Base-by-base conservation (phyloP, 2,113 vertebrate genomes). In the Pterocles burchelli region DNA sequence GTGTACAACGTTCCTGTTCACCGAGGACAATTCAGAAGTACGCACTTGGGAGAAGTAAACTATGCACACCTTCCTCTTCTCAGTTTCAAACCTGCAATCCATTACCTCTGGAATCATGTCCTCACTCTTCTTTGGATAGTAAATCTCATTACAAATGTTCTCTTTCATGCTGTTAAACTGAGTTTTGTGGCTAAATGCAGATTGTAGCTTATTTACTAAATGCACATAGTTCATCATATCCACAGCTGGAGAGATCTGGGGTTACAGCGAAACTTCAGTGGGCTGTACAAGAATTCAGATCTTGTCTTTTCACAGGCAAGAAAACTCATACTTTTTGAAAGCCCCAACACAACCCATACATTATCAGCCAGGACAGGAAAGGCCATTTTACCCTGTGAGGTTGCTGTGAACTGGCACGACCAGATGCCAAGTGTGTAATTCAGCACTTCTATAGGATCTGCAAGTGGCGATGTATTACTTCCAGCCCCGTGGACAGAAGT, bases 271-370 rank as follows among this genome's bases (percentile, higher is more conserved):
- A 36, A 33, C 36, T 54, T 43, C 59, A 28, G 10, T 36, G 31
- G 75, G 41, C 43, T 58, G 20, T 18, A 11, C 8, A 22, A 24
- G 78, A 70, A 59, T 45, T 86, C 76, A n/a, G 21, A 62, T 57
- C 33, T 73, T 65, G 24, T 41, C 63, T 43, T 88, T 48, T 34
- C 48, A 15, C 33, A 52, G 41, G 33, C 28, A 61, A 76, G 41
- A 45, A 57, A 36, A 19, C 24, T 43, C 18, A 7, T 2, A 9
- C 13, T 52, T 71, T 49, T 8, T 49, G 33, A 68, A 80, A 78
- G 33, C 36, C 38, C 33, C 0, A 0, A 10, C 26, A 51, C 34
- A 15, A 33, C 14, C 6, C 36, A 2, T 9, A 2, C n/a, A 36
- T 49, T 13, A 33, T n/a, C 63, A 87, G 61, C 55, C 68, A 45